Evolutionary conservation across 2,113 vertebrate species (phyloP).

Genomic region (Geococcyx californianus): DNA sequence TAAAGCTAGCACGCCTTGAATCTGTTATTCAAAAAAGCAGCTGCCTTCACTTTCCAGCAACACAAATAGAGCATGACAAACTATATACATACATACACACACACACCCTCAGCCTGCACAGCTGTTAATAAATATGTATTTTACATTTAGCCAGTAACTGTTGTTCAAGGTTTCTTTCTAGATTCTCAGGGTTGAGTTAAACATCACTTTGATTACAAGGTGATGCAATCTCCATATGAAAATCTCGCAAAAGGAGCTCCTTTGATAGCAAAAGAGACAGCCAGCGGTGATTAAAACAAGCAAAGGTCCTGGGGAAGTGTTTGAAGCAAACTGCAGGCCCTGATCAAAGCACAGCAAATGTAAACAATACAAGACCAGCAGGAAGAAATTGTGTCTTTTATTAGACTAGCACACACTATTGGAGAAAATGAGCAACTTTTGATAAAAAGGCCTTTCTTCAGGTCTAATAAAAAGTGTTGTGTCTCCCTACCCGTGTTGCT

Average conservation of each 20-base stretch:
- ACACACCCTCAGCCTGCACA: not conserved
- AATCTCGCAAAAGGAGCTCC: not conserved
- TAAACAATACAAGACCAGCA: not conserved
- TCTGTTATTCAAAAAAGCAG: not conserved
- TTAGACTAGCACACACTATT: not conserved
- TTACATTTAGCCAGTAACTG: not conserved
- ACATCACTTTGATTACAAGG: not conserved
- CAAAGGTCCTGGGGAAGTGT: not conserved
- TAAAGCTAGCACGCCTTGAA: not conserved
- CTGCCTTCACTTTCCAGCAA: not conserved
- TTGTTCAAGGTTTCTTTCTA: not conserved
- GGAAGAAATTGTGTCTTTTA: not conserved
- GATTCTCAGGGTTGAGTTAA: not conserved
- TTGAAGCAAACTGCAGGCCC: conserved; percentile 6
- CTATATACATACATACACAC: rapidly evolving
- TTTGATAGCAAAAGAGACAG: conserved; percentile 27
- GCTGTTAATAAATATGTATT: conserved; percentile 1
- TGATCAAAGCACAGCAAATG: conserved; percentile 8
- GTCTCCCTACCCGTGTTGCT: not conserved
- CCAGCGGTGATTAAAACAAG: conserved; percentile 28
- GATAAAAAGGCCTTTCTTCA: not conserved
- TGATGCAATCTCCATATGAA: not conserved
- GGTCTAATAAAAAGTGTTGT: not conserved
- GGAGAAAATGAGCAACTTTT: not conserved
- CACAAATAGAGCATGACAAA: not conserved